Evolutionary conservation across 2,797 vertebrate species (phyloP).

Genomic region (Mareca penelope): DNA sequence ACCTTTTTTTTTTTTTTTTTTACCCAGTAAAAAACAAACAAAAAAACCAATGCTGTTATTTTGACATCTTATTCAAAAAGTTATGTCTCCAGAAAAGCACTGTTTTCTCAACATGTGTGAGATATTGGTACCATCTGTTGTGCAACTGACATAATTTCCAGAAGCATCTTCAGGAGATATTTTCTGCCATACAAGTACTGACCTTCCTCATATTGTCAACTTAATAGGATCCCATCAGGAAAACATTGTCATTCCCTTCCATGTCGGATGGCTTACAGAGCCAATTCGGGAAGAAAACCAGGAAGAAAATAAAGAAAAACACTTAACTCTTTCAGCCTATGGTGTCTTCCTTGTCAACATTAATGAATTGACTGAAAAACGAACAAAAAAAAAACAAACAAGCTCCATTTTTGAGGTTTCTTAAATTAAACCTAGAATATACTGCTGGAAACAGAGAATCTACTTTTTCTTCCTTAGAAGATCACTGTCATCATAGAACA

Average conservation of each 20-base stretch:
- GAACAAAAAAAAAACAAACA: background rate
- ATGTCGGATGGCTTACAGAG: background rate
- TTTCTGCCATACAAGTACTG: background rate
- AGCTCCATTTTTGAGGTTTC: background rate
- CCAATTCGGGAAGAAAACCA: background rate
- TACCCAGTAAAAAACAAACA: background rate
- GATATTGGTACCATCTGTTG: background rate
- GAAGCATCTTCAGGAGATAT: background rate
- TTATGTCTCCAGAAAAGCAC: background rate
- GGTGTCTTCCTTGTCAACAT: background rate
- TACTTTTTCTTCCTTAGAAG: background rate
- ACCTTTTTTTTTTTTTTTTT: background rate
- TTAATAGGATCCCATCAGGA: background rate
- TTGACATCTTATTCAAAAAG: constrained; percentile 8
- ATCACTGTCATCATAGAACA: background rate
- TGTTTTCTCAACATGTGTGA: background rate
- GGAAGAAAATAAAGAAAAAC: background rate
- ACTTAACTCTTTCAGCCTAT: background rate
- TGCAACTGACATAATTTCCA: background rate
- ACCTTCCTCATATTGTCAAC: background rate
- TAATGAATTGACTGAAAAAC: background rate
- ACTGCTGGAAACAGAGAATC: background rate
- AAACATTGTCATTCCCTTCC: background rate
- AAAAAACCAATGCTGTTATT: background rate
- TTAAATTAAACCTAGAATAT: background rate